Evolutionary conservation across 2,113 vertebrate species (phyloP).

Genomic region (Puntigrus tetrazona): DNA sequence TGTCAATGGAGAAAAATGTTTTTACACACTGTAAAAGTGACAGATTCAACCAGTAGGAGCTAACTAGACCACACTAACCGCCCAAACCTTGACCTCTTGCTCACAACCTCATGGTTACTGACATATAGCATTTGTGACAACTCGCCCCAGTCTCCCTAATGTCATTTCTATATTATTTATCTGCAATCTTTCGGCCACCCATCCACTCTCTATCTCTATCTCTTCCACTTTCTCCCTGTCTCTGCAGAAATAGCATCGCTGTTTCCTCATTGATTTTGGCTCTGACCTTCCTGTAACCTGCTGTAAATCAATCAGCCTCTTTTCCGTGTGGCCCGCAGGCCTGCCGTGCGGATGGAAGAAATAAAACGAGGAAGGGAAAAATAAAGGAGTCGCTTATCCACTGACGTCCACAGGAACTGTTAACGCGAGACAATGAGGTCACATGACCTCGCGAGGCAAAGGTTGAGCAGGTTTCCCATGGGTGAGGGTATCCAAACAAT

Average conservation of each 20-base stretch:
- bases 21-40: not conserved
- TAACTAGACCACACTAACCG: not conserved
- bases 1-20: not conserved
- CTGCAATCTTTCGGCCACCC: not conserved
- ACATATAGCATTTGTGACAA: not conserved
- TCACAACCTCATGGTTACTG: not conserved
- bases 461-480: slow-evolving; percentile 50
- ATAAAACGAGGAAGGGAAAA: slow-evolving; percentile 12
- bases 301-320: slow-evolving; percentile 71
- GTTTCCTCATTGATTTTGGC: slow-evolving; percentile 79
- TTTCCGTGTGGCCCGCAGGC: slow-evolving; percentile 38
- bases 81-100: not conserved
- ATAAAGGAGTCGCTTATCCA: slow-evolving; percentile 58
- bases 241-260: slow-evolving; percentile 69
- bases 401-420: slow-evolving; percentile 48
- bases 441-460: slow-evolving; percentile 49
- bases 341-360: slow-evolving; percentile 5
- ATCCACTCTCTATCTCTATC: slow-evolving; percentile 46
- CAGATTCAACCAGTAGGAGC: not conserved
- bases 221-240: slow-evolving; percentile 31
- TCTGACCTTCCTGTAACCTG: slow-evolving; percentile 79
- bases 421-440: slow-evolving; percentile 62
- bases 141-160: not conserved
- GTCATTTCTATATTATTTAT: slow-evolving; percentile 6
- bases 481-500: slow-evolving; percentile 20